Evolutionary conservation across 53 echinoderm and acorn worm species (phyloP).

Genomic region (Temnopleurus reevesii): DNA sequence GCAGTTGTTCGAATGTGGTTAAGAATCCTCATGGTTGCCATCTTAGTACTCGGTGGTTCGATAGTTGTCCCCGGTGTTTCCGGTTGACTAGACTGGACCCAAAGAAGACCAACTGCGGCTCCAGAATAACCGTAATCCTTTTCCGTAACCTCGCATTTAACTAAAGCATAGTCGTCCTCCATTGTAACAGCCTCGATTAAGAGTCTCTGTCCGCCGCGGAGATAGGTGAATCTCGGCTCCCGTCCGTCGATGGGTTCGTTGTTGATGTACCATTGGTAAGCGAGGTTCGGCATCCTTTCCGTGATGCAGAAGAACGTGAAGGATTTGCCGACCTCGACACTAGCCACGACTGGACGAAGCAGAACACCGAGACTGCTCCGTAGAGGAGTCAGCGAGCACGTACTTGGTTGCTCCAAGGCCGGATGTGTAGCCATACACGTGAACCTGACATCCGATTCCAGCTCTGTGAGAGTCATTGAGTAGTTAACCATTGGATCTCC

Average conservation of each 20-base stretch:
- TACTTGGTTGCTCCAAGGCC: conserved; percentile 68
- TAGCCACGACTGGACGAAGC: conserved; percentile 66
- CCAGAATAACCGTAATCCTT: conserved; percentile 57
- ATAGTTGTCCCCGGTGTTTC: conserved; percentile 17
- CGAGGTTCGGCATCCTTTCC: conserved; percentile 71
- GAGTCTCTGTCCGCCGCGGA: conserved; percentile 66
- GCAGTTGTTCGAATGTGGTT: conserved; percentile 25
- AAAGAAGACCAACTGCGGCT: conserved; percentile 68
- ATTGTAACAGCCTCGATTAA: conserved; percentile 62
- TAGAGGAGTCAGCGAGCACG: conserved; percentile 80
- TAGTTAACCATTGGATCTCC: conserved; percentile 55
- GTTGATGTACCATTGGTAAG: conserved; percentile 77
- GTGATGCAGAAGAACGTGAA: conserved; percentile 70
- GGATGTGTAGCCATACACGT: conserved; percentile 79
- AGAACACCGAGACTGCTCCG: conserved; percentile 71
- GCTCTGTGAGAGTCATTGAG: conserved; percentile 63
- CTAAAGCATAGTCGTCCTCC: conserved; percentile 68
- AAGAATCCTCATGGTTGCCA: neutral
- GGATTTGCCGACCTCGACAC: conserved; percentile 60
- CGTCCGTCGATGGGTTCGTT: conserved; percentile 63
- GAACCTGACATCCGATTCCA: conserved; percentile 70
- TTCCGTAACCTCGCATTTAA: conserved; percentile 72
- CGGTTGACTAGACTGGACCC: conserved; percentile 58
- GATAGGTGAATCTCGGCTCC: conserved; percentile 42
- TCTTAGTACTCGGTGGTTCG: neutral